These are phyloP conservation scores for Drosophila meridionalis DNA, from an alignment of 2,888 invertebrate species.

Conservation along the genomic window DNA sequence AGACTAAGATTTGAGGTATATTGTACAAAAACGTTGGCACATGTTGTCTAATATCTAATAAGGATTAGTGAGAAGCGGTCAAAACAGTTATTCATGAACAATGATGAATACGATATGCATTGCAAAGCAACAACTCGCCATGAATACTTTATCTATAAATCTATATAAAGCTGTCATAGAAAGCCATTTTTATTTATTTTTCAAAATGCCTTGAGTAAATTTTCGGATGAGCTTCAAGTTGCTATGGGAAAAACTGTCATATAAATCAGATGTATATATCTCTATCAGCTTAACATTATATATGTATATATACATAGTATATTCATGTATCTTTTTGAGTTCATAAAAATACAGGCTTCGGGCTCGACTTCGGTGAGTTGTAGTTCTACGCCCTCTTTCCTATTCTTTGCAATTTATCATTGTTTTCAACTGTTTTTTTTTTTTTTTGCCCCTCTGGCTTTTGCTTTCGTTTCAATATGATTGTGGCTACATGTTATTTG, in stretches of 20 bases:
- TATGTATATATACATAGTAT: no score
- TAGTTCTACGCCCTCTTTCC: not conserved
- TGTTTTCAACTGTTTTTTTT: slow-evolving; percentile 29
- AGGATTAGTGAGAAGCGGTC: not conserved
- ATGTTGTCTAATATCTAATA: not conserved
- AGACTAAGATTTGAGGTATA: no score
- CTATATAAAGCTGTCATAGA: not conserved
- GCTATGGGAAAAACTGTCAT: not conserved
- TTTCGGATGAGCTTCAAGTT: not conserved
- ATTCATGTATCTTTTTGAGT: not conserved
- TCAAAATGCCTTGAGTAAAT: not conserved
- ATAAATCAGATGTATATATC: not conserved
- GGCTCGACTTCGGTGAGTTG: not conserved
- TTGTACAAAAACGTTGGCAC: not conserved
- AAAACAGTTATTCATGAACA: not conserved
- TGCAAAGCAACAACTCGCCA: not conserved
- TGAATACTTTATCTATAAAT: not conserved
- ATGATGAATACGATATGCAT: not conserved
- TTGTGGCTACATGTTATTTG: slow-evolving; percentile 38
- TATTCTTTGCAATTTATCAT: slow-evolving; percentile 52
- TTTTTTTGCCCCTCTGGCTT: slow-evolving; percentile 6
- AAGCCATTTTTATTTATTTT: not conserved
- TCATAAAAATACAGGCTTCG: not conserved
- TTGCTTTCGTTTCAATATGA: slow-evolving; percentile 15
- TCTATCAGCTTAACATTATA: not conserved